These are phyloP conservation scores for Falco peregrinus DNA, from an alignment of 2,797 vertebrate genomes.

Conservation along the genomic window DNA sequence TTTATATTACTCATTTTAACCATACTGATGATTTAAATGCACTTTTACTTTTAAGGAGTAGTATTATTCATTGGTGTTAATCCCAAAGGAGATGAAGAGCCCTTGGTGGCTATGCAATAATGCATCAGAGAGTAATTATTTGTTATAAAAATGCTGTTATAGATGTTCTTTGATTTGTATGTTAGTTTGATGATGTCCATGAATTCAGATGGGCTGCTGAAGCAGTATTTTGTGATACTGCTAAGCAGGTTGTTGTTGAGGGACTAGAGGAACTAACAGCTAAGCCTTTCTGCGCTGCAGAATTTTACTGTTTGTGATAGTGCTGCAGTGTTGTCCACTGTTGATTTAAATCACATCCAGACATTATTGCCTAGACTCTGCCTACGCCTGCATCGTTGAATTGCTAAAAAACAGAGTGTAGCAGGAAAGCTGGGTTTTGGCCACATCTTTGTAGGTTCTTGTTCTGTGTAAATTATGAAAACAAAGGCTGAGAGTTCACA, in stretches of 20 bases:
- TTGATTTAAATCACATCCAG: background rate
- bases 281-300: background rate
- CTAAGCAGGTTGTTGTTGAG: background rate
- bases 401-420: background rate
- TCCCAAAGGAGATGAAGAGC: slow-evolving; percentile 39
- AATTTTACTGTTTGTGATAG: background rate
- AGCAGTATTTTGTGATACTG: background rate
- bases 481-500: background rate
- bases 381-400: background rate
- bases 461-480: background rate
- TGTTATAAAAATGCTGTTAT: slow-evolving; percentile 45
- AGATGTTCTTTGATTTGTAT: slow-evolving; percentile 34
- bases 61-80: slow-evolving; percentile 25
- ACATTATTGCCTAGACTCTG: background rate
- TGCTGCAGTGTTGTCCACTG: background rate
- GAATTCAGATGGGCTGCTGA: slow-evolving; percentile 4
- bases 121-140: slow-evolving; percentile 58
- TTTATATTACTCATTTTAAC: slow-evolving; percentile 55
- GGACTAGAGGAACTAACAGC: background rate
- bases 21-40: slow-evolving; percentile 45
- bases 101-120: slow-evolving; percentile 26
- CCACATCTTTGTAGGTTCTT: background rate
- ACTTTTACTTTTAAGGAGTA: slow-evolving; percentile 39
- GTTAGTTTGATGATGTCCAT: slow-evolving; percentile 1
- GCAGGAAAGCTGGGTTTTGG: background rate